A percentile compares a stretch with the other conserved stretches of the same genome.
phyloP scores from a whole-genome alignment of 2,888 invertebrate genomes.

The Agonopterix subpropinquella region DNA sequence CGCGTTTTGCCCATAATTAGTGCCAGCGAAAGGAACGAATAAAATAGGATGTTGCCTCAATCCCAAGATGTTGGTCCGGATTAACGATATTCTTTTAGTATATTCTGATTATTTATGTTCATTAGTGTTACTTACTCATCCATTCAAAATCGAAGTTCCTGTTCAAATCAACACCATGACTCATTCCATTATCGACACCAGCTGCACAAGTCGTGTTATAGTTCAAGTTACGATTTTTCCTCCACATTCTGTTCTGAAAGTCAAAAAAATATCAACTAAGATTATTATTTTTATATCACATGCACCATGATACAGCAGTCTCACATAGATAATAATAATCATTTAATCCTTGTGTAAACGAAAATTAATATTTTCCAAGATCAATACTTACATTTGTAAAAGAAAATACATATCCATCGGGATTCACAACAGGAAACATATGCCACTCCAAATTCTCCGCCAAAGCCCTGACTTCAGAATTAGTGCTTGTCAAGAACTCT shows the following conservation, averaged over 20 bases:
- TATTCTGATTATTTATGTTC: no score
- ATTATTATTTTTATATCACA: background rate
- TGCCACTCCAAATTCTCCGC: conserved; percentile 85
- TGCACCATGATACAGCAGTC: no score
- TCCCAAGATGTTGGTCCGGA: no score
- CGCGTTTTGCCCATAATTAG: no score
- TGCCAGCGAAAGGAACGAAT: no score
- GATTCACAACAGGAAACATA: conserved; percentile 83
- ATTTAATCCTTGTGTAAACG: no score
- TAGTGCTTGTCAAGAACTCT: conserved; percentile 77
- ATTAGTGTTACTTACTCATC: conserved; percentile 39
- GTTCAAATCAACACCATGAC: conserved; percentile 58
- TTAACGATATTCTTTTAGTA: no score
- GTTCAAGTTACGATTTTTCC: conserved; percentile 69
- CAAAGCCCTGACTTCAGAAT: conserved; percentile 69
- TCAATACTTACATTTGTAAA: conserved; percentile 74
- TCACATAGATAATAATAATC: no score
- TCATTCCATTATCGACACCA: conserved; percentile 40
- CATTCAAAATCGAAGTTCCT: conserved; percentile 56
- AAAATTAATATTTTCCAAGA: background rate
- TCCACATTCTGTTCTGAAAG: conserved; percentile 83
- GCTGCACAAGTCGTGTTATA: conserved; percentile 26
- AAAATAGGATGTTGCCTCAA: no score
- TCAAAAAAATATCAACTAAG: background rate
- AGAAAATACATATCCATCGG: conserved; percentile 83